Percentiles rank a stretch among this genome's conserved stretches.
Conservation (phyloP, 2,888 invertebrate genomes). For the Lapara coniferarum region DNA sequence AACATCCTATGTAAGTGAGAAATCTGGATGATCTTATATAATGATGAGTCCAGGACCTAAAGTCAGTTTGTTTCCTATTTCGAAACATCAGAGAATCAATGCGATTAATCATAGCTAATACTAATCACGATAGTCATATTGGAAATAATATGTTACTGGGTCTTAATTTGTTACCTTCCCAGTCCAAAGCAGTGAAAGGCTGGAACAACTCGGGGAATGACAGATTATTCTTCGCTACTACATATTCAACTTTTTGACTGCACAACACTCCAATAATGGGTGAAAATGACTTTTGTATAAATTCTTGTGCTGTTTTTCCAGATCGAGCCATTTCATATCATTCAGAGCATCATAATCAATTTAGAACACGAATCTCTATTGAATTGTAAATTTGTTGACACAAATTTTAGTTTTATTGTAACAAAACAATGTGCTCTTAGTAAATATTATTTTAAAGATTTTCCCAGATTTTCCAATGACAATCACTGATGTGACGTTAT, state of each 20-base stretch:
- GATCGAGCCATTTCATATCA: constrained; percentile 51
- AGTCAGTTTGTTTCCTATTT: too few species aligned
- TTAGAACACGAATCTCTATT: neutral
- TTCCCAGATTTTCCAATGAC: too few species aligned
- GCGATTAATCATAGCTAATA: too few species aligned
- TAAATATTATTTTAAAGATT: too few species aligned
- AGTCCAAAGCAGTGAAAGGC: constrained; percentile 91
- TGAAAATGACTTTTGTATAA: constrained; percentile 94
- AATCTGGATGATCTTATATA: too few species aligned
- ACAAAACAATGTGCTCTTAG: too few species aligned
- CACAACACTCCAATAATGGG: constrained; percentile 94
- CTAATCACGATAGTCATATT: too few species aligned
- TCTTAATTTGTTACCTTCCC: constrained; percentile 61
- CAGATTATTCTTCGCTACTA: constrained; percentile 95
- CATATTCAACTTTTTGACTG: constrained; percentile 91
- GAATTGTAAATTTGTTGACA: too few species aligned
- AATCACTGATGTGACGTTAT: too few species aligned
- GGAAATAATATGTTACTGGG: neutral
- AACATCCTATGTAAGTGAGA: too few species aligned
- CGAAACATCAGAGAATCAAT: neutral
- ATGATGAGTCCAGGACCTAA: too few species aligned
- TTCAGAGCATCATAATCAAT: neutral
- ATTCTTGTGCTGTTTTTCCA: constrained; percentile 88
- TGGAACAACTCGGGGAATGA: constrained; percentile 95
- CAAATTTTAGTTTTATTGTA: too few species aligned